Conservation (phyloP, 2,888 invertebrate species). For the Leptopterna dolabrata region DNA sequence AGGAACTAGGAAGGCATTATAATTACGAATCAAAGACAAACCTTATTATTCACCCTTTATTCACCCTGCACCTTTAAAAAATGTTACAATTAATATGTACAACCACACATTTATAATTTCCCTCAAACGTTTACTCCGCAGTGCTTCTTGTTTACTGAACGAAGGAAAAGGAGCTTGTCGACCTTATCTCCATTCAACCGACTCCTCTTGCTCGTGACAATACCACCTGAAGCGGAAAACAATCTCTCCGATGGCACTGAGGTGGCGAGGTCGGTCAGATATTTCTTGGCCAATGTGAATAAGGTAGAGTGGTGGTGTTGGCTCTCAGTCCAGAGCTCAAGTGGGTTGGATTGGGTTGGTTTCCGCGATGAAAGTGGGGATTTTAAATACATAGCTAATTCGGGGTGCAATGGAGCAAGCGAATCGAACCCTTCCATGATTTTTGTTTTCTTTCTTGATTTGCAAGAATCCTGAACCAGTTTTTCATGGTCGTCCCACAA, state of each 20-base stretch:
- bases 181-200: slow-evolving; percentile 1
- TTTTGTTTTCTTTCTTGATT: background rate
- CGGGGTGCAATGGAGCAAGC: background rate
- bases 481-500: slow-evolving; percentile 16
- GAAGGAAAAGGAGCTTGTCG: background rate
- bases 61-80: too few species aligned
- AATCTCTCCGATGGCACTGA: slow-evolving; percentile 56
- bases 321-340: background rate
- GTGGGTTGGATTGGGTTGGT: background rate
- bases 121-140: background rate
- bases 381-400: slow-evolving; percentile 35
- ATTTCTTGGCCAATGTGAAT: slow-evolving; percentile 42
- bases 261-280: slow-evolving; percentile 47
- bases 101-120: too few species aligned
- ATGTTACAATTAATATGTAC: too few species aligned
- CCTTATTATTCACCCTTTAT: too few species aligned
- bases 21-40: background rate
- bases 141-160: background rate
- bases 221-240: slow-evolving; percentile 58
- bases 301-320: background rate
- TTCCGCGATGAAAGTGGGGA: background rate
- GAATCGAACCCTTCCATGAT: background rate
- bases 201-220: slow-evolving; percentile 48
- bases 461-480: background rate
- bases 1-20: background rate